Conservation (phyloP, 1,140 invertebrate genomes). For the Potamilus streckersoni region DNA sequence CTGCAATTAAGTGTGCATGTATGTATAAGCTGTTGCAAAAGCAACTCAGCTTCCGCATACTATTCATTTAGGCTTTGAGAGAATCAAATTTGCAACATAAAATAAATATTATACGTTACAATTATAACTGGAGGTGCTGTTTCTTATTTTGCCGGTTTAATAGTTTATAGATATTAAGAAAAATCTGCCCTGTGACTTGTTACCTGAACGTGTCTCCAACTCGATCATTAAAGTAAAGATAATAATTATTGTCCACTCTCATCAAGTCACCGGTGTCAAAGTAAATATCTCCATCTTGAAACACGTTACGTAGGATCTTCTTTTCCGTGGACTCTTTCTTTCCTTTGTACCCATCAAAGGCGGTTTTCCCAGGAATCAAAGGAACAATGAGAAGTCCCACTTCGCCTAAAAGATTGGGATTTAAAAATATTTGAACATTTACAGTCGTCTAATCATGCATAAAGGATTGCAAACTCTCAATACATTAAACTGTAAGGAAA, state of each 20-base stretch:
- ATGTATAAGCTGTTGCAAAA: no score
- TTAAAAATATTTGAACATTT: neutral
- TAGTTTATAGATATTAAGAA: no score
- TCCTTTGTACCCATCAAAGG: conserved; percentile 46
- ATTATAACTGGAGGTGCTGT: no score
- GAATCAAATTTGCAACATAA: no score
- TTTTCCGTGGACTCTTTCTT: conserved; percentile 55
- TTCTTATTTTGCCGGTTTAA: no score
- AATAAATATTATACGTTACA: no score
- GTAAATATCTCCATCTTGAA: conserved; percentile 55
- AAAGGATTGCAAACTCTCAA: neutral
- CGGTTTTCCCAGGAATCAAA: conserved; percentile 19
- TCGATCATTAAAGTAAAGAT: conserved; percentile 67
- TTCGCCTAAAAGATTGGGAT: conserved; percentile 41
- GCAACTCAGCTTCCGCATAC: no score
- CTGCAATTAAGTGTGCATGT: no score
- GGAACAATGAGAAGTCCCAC: conserved; percentile 43
- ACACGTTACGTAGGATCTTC: conserved; percentile 55
- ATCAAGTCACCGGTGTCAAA: conserved; percentile 66
- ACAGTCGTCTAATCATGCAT: neutral
- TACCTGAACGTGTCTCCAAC: conserved; percentile 67
- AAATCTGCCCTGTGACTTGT: neutral
- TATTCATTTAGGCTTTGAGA: no score
- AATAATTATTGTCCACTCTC: conserved; percentile 62
- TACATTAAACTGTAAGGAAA: neutral